phyloP scores from a whole-genome alignment of 2,113 vertebrate species.

The Nanorana parkeri region DNA sequence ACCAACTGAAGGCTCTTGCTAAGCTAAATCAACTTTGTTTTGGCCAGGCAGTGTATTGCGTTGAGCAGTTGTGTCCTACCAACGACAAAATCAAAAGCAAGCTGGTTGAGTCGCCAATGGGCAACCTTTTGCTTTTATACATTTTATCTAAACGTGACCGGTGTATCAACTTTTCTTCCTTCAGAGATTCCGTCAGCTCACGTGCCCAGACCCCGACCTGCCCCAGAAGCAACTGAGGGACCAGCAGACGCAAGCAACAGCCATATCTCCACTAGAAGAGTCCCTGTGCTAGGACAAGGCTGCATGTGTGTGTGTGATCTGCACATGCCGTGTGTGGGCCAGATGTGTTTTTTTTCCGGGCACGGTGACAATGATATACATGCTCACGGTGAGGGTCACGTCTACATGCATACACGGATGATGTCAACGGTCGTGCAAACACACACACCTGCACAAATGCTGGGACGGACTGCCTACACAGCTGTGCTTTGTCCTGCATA shows the following conservation, averaged over 20 bases:
- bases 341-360: not conserved
- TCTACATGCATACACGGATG: conserved; percentile 5
- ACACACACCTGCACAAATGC: not conserved
- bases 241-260: not conserved
- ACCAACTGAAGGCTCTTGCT: too few relatives aligned
- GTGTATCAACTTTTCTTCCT: conserved; percentile 53
- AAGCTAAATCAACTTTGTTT: too few relatives aligned
- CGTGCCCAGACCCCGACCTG: conserved; percentile 74
- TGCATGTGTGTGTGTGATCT: too few relatives aligned
- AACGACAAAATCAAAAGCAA: too few relatives aligned
- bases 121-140: too few relatives aligned
- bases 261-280: conserved; percentile 30
- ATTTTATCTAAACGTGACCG: not conserved
- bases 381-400: not conserved
- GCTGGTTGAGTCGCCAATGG: too few relatives aligned
- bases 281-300: conserved; percentile 36
- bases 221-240: conserved; percentile 51
- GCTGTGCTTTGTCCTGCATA: not conserved
- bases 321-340: not conserved
- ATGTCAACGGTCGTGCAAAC: not conserved
- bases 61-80: too few relatives aligned
- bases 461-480: not conserved
- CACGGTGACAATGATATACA: not conserved
- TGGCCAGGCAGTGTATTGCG: too few relatives aligned
- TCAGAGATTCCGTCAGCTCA: conserved; percentile 74